Percentiles rank a stretch among this genome's conserved stretches.
Evolutionary conservation across 2,797 vertebrate genomes (phyloP).

Genomic region (Leuciscus waleckii): DNA sequence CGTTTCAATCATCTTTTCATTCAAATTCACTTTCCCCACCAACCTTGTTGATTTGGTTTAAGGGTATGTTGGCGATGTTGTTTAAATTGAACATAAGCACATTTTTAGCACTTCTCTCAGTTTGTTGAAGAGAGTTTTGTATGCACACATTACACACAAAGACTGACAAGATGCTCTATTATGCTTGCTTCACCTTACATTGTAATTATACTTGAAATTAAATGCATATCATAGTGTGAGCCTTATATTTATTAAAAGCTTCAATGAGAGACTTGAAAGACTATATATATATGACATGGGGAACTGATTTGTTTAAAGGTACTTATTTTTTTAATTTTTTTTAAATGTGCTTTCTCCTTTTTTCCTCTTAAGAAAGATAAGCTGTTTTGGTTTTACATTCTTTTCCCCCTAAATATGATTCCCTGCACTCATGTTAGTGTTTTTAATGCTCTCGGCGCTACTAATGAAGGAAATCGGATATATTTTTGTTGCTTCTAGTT

Average conservation of each 20-base stretch:
- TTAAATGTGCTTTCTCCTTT: background rate
- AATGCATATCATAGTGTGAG: slow-evolving; percentile 65
- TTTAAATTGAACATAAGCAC: slow-evolving; percentile 33
- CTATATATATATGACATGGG: slow-evolving; percentile 47
- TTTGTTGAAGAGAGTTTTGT: slow-evolving; percentile 35
- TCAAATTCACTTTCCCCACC: slow-evolving; percentile 62
- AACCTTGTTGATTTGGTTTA: slow-evolving; percentile 53
- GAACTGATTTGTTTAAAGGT: slow-evolving; percentile 7
- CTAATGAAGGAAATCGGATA: background rate
- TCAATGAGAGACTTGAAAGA: slow-evolving; percentile 64
- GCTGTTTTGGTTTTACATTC: slow-evolving; percentile 40
- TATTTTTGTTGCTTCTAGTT: slow-evolving; percentile 1
- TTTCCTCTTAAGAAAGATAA: slow-evolving; percentile 8
- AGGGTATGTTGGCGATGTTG: slow-evolving; percentile 32
- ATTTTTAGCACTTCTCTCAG: slow-evolving; percentile 28
- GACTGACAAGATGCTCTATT: slow-evolving; percentile 25
- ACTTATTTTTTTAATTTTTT: background rate
- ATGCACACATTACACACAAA: slow-evolving; percentile 23
- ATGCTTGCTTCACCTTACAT: slow-evolving; percentile 12
- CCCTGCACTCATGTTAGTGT: slow-evolving; percentile 27
- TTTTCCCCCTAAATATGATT: slow-evolving; percentile 32
- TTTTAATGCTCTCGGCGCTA: slow-evolving; percentile 24
- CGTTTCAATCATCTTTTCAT: slow-evolving; percentile 83
- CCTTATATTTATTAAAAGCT: slow-evolving; percentile 70
- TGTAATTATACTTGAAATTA: slow-evolving; percentile 49